Percentiles rank a stretch among this genome's conserved stretches.
Evolutionary conservation across 1,140 invertebrate species (phyloP).

Genomic region (Argopecten irradians): DNA sequence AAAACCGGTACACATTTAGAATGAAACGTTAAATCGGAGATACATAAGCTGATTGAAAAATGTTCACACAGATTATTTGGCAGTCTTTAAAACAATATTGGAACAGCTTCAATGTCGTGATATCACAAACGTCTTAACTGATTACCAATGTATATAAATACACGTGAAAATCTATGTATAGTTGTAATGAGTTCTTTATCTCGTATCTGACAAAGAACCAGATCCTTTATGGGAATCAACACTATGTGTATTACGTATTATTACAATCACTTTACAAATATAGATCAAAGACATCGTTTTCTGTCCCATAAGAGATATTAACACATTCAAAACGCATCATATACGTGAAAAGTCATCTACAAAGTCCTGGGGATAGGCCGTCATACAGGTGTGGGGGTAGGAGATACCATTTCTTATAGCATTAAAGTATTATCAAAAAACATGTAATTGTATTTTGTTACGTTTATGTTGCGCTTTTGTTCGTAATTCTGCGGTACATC

Average conservation of each 20-base stretch:
- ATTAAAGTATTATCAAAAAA: too few species aligned
- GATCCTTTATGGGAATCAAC: background rate
- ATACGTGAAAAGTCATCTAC: too few species aligned
- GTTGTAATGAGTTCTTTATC: background rate
- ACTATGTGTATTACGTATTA: background rate
- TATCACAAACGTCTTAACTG: background rate
- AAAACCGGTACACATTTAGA: background rate
- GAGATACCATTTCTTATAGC: too few species aligned
- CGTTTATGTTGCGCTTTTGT: too few species aligned
- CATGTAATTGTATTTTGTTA: too few species aligned
- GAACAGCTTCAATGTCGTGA: background rate
- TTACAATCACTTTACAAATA: background rate
- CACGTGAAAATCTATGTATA: background rate
- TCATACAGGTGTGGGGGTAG: too few species aligned
- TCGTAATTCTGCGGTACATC: too few species aligned
- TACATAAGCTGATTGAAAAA: background rate
- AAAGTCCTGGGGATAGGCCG: too few species aligned
- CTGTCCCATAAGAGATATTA: background rate
- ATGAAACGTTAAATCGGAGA: background rate
- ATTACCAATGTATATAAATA: background rate
- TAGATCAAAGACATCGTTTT: background rate
- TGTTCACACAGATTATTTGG: background rate
- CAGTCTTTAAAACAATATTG: background rate
- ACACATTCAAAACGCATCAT: too few species aligned
- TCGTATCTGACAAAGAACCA: too few species aligned